These are phyloP conservation scores for Drosophila kepulauana DNA, from an alignment of 1,140 invertebrate species.

Conservation along the genomic window DNA sequence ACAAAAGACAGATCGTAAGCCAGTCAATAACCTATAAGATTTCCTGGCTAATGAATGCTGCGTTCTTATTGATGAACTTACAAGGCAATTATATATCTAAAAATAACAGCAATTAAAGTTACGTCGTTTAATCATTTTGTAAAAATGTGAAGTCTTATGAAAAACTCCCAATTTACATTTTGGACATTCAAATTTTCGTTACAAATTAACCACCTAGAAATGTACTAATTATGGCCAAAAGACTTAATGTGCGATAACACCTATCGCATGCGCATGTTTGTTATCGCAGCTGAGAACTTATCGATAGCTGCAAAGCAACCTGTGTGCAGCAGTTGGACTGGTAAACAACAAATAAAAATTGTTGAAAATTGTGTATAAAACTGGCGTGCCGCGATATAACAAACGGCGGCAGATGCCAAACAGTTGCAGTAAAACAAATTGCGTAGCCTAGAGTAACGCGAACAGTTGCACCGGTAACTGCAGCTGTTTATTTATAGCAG, in stretches of 20 bases:
- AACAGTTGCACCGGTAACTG: conserved; percentile 32
- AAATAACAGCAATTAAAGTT: neutral
- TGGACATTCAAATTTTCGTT: neutral
- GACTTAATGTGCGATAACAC: neutral
- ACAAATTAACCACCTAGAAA: neutral
- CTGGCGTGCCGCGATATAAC: conserved; percentile 7
- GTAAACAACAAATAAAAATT: conserved; percentile 51
- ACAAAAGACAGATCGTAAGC: neutral
- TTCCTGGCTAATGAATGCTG: neutral
- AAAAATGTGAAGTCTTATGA: neutral
- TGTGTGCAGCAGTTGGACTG: conserved; percentile 35
- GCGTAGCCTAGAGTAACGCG: conserved; percentile 39
- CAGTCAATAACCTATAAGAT: conserved; percentile 12
- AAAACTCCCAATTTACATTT: neutral
- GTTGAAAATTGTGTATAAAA: conserved; percentile 33
- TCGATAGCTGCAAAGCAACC: conserved; percentile 44
- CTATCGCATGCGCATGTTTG: conserved; percentile 8
- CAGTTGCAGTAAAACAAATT: conserved; percentile 32
- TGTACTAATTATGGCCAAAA: conserved; percentile 22
- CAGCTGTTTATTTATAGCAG: conserved; percentile 67
- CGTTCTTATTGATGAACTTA: neutral
- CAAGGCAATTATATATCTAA: neutral
- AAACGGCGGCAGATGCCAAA: conserved; percentile 16
- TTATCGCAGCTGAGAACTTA: conserved; percentile 6
- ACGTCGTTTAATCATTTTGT: no score